These are phyloP conservation scores for Choristoneura fumiferana DNA, from an alignment of 1,140 invertebrate genomes.

Conservation along the genomic window DNA sequence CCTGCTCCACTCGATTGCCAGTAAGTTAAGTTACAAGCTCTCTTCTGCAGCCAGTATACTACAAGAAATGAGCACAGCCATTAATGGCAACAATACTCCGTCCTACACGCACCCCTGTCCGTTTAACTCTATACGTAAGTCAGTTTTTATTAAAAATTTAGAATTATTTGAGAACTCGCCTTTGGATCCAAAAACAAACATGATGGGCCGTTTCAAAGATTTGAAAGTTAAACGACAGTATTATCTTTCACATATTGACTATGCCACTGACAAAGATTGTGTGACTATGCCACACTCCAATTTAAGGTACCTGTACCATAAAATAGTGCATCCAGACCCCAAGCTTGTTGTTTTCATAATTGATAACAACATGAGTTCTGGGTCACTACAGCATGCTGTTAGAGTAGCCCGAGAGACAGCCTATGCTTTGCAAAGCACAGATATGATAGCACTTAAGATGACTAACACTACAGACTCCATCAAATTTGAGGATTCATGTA, in stretches of 20 bases:
- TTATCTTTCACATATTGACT: conserved; percentile 68
- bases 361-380: conserved; percentile 57
- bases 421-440: conserved; percentile 57
- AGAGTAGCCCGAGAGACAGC: conserved; percentile 62
- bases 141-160: conserved; percentile 62
- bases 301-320: conserved; percentile 69
- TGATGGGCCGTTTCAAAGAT: conserved; percentile 63
- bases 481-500: conserved; percentile 68
- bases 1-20: conserved; percentile 49
- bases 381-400: conserved; percentile 60
- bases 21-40: conserved; percentile 63
- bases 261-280: conserved; percentile 71
- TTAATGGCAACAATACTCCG: conserved; percentile 51
- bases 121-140: conserved; percentile 70
- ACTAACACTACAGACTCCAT: conserved; percentile 65
- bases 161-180: conserved; percentile 54
- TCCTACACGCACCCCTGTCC: conserved; percentile 75
- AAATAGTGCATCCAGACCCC: conserved; percentile 63
- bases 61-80: conserved; percentile 59
- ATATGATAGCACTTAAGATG: conserved; percentile 63
- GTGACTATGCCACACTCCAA: conserved; percentile 61
- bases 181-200: conserved; percentile 50
- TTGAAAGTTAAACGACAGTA: conserved; percentile 74
- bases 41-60: conserved; percentile 63
- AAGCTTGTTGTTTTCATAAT: conserved; percentile 69